A percentile compares a stretch with the other conserved stretches of the same genome.
phyloP scores from a whole-genome alignment of 2,113 vertebrate species.

The Pleuronectes platessa region DNA sequence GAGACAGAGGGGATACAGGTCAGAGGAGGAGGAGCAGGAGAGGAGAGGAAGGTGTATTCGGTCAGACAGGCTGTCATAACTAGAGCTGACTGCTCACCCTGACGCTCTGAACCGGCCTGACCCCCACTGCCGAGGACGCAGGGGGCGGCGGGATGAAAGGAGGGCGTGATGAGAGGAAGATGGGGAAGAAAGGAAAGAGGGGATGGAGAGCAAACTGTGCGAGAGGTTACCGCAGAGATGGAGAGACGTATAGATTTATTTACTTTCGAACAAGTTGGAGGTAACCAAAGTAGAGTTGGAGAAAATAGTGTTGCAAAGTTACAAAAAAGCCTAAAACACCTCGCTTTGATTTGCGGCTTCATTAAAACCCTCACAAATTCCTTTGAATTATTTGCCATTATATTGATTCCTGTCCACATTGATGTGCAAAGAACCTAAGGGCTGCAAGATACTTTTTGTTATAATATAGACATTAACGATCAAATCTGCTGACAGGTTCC shows the following conservation, averaged over 20 bases:
- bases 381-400: too few species aligned
- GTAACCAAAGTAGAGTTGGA: too few species aligned
- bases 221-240: neutral
- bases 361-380: too few species aligned
- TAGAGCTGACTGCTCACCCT: conserved; percentile 64
- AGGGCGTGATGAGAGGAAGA: conserved; percentile 55
- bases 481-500: neutral
- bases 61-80: conserved; percentile 79
- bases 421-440: too few species aligned
- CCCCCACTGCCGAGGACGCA: conserved; percentile 30
- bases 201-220: conserved; percentile 24
- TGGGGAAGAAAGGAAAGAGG: conserved; percentile 33
- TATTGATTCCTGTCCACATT: too few species aligned
- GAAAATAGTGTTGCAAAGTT: too few species aligned
- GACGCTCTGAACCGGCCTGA: conserved; percentile 62
- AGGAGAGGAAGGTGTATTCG: conserved; percentile 67
- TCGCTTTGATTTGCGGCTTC: too few species aligned
- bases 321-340: too few species aligned
- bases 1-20: conserved; percentile 26
- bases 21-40: conserved; percentile 45
- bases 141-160: neutral
- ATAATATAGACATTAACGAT: neutral
- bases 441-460: neutral
- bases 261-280: conserved; percentile 14
- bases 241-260: neutral